Conservation (phyloP, 2,797 vertebrate species). For the Phalanger gymnotis region DNA sequence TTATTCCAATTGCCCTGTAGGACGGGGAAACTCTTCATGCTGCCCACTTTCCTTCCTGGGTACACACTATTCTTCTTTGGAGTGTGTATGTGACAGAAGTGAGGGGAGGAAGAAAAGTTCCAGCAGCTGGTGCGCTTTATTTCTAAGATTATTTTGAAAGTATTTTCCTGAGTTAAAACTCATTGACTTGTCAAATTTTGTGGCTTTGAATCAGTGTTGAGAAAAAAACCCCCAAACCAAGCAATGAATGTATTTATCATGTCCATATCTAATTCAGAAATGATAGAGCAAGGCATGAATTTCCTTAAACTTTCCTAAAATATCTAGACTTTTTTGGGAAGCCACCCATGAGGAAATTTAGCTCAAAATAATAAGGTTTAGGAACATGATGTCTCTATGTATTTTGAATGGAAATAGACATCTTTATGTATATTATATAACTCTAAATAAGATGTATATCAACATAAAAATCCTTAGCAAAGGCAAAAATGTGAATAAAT, state of each 20-base stretch:
- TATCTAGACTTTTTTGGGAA: constrained; percentile 22
- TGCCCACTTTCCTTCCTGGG: background rate
- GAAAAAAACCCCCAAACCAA: constrained; percentile 20
- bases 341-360: constrained; percentile 39
- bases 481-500: background rate
- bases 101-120: background rate
- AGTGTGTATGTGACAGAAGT: background rate
- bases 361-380: constrained; percentile 38
- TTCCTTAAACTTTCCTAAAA: constrained; percentile 32
- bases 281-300: constrained; percentile 2
- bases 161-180: constrained; percentile 42
- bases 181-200: constrained; percentile 32
- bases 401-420: constrained; percentile 36
- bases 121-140: background rate
- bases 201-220: constrained; percentile 7
- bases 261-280: constrained; percentile 19
- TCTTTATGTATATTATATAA: background rate
- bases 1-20: background rate
- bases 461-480: background rate
- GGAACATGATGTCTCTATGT: background rate
- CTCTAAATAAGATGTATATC: background rate
- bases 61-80: no score
- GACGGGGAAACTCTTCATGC: background rate
- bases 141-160: constrained; percentile 44
- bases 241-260: constrained; percentile 13